phyloP scores from a whole-genome alignment of 2,888 invertebrate species.

The Papilio elwesi region DNA sequence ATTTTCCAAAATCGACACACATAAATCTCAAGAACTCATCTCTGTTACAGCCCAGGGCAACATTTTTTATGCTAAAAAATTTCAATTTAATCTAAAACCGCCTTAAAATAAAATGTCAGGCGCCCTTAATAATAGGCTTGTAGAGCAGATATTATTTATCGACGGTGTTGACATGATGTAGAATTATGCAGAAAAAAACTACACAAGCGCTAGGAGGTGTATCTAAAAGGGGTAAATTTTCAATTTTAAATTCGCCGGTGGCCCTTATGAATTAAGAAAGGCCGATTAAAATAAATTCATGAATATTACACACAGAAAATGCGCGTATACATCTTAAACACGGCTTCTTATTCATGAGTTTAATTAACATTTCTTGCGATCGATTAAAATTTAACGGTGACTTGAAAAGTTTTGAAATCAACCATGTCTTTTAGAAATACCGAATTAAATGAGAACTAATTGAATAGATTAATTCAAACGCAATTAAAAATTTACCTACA shows the following conservation, averaged over 20 bases:
- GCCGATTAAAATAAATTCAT: conserved; percentile 68
- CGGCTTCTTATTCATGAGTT: conserved; percentile 61
- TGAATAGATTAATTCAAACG: conserved; percentile 47
- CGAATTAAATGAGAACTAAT: conserved; percentile 7
- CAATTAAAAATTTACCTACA: conserved; percentile 42
- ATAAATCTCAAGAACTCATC: conserved; percentile 77
- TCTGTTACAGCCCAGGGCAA: conserved; percentile 71
- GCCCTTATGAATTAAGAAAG: conserved; percentile 72
- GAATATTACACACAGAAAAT: conserved; percentile 59
- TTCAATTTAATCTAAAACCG: conserved; percentile 76
- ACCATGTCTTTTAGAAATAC: conserved; percentile 14
- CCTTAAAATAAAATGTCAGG: conserved; percentile 78
- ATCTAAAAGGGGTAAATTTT: conserved; percentile 80
- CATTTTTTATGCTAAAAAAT: conserved; percentile 65
- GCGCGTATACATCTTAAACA: conserved; percentile 66
- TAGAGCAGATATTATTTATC: conserved; percentile 77
- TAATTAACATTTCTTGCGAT: conserved; percentile 65
- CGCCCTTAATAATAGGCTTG: conserved; percentile 77
- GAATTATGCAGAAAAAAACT: conserved; percentile 63
- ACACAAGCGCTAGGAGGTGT: conserved; percentile 73
- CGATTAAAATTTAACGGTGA: conserved; percentile 66
- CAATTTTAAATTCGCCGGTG: conserved; percentile 78
- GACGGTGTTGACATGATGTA: conserved; percentile 77
- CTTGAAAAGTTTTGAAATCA: conserved; percentile 42
- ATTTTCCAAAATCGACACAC: conserved; percentile 55